Evolutionary conservation across 2,888 invertebrate species (phyloP), one percentile per base, ranked within the genome.

Genomic region (Drosophila rubida): DNA sequence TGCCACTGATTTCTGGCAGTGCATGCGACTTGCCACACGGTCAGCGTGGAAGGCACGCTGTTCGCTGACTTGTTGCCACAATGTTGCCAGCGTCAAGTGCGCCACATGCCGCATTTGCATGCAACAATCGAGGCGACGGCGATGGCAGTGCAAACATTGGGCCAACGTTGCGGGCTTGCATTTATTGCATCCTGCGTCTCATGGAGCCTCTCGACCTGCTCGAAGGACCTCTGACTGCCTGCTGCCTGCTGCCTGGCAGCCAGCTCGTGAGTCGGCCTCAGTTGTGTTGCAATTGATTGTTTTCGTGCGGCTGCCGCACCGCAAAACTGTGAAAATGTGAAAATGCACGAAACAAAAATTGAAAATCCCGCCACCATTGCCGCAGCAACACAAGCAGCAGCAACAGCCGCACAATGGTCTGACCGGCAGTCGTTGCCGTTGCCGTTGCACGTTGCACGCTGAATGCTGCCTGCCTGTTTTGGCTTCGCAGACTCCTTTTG

Each of bases 241-340:
- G 30, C 30, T 9, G n/a, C n/a, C n/a, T n/a, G n/a, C n/a, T n/a
- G 19, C 19, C 19, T 2, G 19, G 19, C 1, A 2, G 19, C 19
- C 19, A 19, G 19, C 19, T 19, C 19, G 30, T 32, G 50, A 51
- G 73, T 65, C 54, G 64, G 72, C 75, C 69, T 69, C 75, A 72
- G 73, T 69, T 69, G 35, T 67, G 65, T 58, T 77, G 77, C 68
- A 70, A 66, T 77, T 82, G 82, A 80, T 83, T 84, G 80, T 81
- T 84, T 82, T 83, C 75, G 78, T 80, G 80, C 64, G 82, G 82
- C 80, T 80, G 69, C 82, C 68, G 61, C 71, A 69, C 81, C 81
- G 64, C 73, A 80, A 68, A 75, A 64, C 75, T 74, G 70, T 78
- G 78, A 76, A 57, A 80, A 75, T 79, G 75, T 75, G 83, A 74